These are phyloP conservation scores for Strongylocentrotus purpuratus DNA, from an alignment of 35 echinoderm and acorn worm species.

Conservation along the genomic window DNA sequence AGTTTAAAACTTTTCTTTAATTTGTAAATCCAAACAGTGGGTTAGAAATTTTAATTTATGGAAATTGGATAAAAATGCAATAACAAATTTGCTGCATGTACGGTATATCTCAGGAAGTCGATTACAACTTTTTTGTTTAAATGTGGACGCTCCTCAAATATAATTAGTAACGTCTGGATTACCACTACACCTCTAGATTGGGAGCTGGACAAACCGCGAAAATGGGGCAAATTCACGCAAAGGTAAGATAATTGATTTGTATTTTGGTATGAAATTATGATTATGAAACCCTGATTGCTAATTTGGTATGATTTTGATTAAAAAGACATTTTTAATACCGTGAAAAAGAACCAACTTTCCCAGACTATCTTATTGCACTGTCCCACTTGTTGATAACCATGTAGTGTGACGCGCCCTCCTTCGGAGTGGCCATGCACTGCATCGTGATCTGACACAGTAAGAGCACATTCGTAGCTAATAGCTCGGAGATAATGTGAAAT, in stretches of 20 bases:
- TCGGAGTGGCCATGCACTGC: not conserved
- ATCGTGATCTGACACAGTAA: not conserved
- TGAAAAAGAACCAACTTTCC: not conserved
- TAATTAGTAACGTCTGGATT: no score
- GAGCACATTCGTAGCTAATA: not conserved
- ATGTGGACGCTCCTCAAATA: no score
- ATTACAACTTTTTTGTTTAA: no score
- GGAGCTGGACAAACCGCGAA: no score
- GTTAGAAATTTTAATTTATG: no score
- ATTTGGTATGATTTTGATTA: not conserved
- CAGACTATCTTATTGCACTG: not conserved
- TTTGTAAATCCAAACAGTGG: no score
- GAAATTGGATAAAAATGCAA: no score
- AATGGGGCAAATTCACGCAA: constrained; percentile 40
- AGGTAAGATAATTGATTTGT: not conserved
- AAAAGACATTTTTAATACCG: not conserved
- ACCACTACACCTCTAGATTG: no score
- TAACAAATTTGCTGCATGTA: no score
- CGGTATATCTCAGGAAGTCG: no score
- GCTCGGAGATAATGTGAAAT: no score
- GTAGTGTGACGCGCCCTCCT: not conserved
- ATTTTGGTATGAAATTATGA: not conserved
- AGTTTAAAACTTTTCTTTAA: no score
- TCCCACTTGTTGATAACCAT: constrained; percentile 22
- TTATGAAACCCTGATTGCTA: not conserved